phyloP scores from a whole-genome alignment of 2,888 invertebrate genomes.

The Pecten maximus region DNA sequence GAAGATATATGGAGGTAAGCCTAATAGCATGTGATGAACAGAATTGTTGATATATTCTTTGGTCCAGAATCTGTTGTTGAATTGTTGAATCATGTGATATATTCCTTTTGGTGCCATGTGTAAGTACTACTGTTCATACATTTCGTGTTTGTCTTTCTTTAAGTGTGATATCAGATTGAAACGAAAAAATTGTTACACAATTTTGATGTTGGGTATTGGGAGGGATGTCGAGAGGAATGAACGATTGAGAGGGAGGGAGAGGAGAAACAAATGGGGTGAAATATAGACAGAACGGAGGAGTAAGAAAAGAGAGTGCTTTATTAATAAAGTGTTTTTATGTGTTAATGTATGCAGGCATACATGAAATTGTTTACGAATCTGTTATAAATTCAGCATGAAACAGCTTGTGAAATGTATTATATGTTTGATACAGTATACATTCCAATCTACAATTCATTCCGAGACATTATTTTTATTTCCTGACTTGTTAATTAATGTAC shows the following conservation, averaged over 20 bases:
- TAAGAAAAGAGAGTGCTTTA: too few relatives aligned
- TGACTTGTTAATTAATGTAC: background rate
- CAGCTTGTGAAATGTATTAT: background rate
- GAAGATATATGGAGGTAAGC: too few relatives aligned
- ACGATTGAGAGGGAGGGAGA: background rate
- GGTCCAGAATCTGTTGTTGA: background rate
- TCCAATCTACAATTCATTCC: constrained; percentile 13
- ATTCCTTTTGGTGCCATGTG: background rate
- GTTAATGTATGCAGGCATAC: background rate
- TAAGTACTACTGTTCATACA: background rate
- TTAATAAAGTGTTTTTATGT: background rate
- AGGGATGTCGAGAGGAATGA: background rate
- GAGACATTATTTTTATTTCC: background rate
- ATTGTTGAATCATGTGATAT: background rate
- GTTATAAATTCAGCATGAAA: background rate
- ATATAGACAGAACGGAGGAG: too few relatives aligned
- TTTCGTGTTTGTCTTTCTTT: too few relatives aligned
- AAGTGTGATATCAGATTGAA: too few relatives aligned
- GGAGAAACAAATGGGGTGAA: too few relatives aligned
- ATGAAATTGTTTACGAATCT: background rate
- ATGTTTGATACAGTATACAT: background rate
- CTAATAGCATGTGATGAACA: too few relatives aligned
- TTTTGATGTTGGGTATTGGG: too few relatives aligned
- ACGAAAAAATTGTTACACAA: too few relatives aligned
- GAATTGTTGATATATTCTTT: too few relatives aligned